A percentile compares a stretch with the other conserved stretches of the same genome.
These are phyloP conservation scores for Ophiodon elongatus DNA, from an alignment of 2,113 vertebrate genomes.

Conservation along the genomic window DNA sequence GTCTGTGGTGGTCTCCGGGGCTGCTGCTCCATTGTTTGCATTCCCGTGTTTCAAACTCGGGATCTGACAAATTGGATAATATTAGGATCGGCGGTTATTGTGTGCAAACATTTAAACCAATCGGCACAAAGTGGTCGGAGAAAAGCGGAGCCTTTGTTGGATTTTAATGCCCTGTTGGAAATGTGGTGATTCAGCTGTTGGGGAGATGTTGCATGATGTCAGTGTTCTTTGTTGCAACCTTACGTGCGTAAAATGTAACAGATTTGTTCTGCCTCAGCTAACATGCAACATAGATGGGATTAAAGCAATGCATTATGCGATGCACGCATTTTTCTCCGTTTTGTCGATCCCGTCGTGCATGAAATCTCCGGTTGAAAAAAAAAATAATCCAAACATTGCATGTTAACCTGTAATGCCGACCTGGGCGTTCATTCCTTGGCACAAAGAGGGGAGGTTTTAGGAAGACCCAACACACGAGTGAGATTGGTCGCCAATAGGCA, in stretches of 20 bases:
- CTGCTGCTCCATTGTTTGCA: conserved; percentile 83
- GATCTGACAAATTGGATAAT: conserved; percentile 8
- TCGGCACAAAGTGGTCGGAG: background rate
- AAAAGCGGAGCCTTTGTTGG: conserved; percentile 33
- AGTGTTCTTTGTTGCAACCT: conserved; percentile 83
- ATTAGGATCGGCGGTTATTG: background rate
- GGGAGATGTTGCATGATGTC: conserved; percentile 77
- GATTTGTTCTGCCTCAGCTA: conserved; percentile 41
- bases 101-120: conserved; percentile 20
- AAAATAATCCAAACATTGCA: conserved; percentile 60
- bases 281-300: conserved; percentile 46
- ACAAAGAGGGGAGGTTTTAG: conserved; percentile 69
- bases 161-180: conserved; percentile 40
- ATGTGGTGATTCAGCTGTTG: conserved; percentile 73
- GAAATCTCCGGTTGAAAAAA: conserved; percentile 40
- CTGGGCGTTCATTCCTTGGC: conserved; percentile 69
- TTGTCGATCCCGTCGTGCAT: conserved; percentile 33
- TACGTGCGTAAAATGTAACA: conserved; percentile 75
- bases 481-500: conserved; percentile 44
- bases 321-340: conserved; percentile 39
- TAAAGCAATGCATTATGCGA: conserved; percentile 28
- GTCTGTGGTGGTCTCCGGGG: conserved; percentile 55
- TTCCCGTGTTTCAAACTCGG: conserved; percentile 64
- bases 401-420: conserved; percentile 70
- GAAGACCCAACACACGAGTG: conserved; percentile 46